Base-by-base conservation (phyloP, 2,888 invertebrate genomes). In the Drepanosiphum platanoidis region DNA sequence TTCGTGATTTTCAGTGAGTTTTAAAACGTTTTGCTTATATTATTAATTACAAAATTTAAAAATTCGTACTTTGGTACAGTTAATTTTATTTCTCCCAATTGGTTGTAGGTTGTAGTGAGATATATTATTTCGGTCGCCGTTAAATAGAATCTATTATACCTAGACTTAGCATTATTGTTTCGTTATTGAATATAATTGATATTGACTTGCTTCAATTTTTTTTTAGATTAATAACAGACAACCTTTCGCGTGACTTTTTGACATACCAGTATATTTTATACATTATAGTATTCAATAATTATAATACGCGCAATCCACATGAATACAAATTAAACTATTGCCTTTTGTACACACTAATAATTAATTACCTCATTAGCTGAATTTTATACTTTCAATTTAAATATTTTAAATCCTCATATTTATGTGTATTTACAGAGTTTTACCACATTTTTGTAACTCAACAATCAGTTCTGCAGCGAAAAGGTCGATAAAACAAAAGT, bases 371-470 rank as follows among this genome's bases (percentile, higher is more conserved):
- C 27, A 0, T 61, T 27, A 8, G 8, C n/a, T n/a, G n/a, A n/a
- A n/a, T 68, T n/a, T 64, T 22, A 42, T 13, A 42, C 27, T 71
- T 34, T 39, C 13, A 27, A 71, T 13, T 18, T 42, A 39, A n/a
- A 42, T 8, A 58, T 9, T 30, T 34, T 42, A 36, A 27, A 18
- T 58, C 7, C 22, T 78, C 36, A 42, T 81, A n/a, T n/a, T n/a
- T n/a, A n/a, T n/a, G n/a, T n/a, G n/a, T n/a, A n/a, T n/a, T 34
- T 64, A 27, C 27, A 83, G 83, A 36, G 83, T 66, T 52, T 36
- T 75, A 2, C 83, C 83, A 30, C 61, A 84, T 66, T 84, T 75
- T 13, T 84, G 83, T 75, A 84, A 77, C 4, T 84, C 83, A 68
- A 84, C 83, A 1, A 84, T 84, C 0, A 84, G 83, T 75, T 84